Conservation (phyloP, 1,140 invertebrate species). For the Tigriopus japonicus region DNA sequence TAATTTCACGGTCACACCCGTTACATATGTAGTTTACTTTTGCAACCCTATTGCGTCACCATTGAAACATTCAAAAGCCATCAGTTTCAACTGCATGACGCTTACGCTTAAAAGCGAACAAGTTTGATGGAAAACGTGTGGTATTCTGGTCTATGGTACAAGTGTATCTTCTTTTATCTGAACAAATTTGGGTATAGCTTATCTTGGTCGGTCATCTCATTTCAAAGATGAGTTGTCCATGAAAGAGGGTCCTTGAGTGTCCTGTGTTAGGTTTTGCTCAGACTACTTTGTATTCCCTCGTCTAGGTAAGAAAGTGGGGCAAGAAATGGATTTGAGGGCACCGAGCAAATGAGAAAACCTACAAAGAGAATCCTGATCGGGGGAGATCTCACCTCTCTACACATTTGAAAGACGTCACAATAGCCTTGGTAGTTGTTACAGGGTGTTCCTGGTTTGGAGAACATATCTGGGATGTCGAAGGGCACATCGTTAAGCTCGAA, state of each 20-base stretch:
- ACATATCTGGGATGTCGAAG: constrained; percentile 77
- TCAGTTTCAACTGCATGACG: too few relatives aligned
- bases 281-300: not conserved
- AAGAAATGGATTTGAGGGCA: not conserved
- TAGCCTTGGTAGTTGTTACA: constrained; percentile 98
- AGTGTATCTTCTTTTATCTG: too few relatives aligned
- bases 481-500: constrained; percentile 73
- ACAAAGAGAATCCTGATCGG: not conserved
- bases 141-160: too few relatives aligned
- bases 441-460: constrained; percentile 78
- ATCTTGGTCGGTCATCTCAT: not conserved
- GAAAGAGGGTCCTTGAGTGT: not conserved
- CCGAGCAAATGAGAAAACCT: too few relatives aligned
- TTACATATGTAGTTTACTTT: too few relatives aligned
- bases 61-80: too few relatives aligned
- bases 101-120: too few relatives aligned
- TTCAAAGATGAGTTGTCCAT: not conserved
- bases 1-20: not conserved
- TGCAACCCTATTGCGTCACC: too few relatives aligned
- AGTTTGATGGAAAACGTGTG: too few relatives aligned
- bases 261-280: not conserved
- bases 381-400: constrained; percentile 45
- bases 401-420: constrained; percentile 96
- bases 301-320: not conserved
- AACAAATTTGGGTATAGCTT: not conserved